phyloP scores from a whole-genome alignment of 2,113 vertebrate species.

The Odontesthes bonariensis region DNA sequence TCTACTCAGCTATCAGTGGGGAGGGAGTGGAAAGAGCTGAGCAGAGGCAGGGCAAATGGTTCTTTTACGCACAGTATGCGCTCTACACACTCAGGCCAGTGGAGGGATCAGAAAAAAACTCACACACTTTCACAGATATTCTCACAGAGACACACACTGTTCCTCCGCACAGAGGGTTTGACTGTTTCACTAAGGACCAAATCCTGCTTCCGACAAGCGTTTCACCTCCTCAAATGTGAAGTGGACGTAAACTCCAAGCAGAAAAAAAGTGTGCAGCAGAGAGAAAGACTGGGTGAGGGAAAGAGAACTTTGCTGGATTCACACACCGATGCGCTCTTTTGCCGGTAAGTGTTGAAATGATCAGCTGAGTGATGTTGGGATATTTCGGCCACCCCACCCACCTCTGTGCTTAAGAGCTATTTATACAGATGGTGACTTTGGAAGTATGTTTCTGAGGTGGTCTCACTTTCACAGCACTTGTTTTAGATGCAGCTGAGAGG shows the following conservation, averaged over 20 bases:
- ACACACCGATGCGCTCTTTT: background rate
- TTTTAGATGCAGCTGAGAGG: conserved; percentile 22
- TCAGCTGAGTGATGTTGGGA: background rate
- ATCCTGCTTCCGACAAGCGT: background rate
- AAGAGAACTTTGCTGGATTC: conserved; percentile 9
- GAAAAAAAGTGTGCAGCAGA: background rate
- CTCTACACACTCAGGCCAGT: conserved; percentile 1
- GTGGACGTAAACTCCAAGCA: background rate
- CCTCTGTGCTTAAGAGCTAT: conserved; percentile 43
- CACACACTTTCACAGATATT: background rate
- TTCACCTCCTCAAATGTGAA: background rate
- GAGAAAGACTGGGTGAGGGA: background rate
- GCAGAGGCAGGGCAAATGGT: conserved; percentile 13
- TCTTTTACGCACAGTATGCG: conserved; percentile 20
- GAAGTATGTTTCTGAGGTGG: conserved; percentile 32
- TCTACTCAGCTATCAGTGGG: background rate
- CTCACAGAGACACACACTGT: background rate
- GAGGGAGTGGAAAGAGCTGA: background rate
- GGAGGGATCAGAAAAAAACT: background rate
- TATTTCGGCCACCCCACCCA: background rate
- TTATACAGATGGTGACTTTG: conserved; percentile 48
- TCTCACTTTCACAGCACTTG: conserved; percentile 11
- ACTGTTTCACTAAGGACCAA: background rate
- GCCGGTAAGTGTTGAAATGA: conserved; percentile 47
- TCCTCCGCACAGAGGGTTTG: background rate